phyloP scores from a whole-genome alignment of 2,113 vertebrate genomes.

The Gallinago jamesoni region DNA sequence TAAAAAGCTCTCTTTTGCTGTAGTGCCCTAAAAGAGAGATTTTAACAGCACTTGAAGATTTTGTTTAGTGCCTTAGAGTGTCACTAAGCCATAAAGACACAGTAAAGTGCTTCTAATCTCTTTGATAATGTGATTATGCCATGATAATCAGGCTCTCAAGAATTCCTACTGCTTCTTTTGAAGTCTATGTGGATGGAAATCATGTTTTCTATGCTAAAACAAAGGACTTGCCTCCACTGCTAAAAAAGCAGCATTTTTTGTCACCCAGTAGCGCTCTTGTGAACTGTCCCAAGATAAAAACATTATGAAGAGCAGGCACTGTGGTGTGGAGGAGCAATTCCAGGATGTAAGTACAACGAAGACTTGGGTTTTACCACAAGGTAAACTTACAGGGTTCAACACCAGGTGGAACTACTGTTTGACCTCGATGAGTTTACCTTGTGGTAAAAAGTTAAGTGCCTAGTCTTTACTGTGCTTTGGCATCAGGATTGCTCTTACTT shows the following conservation, averaged over 20 bases:
- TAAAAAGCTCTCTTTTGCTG: neutral
- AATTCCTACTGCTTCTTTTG: conserved; percentile 57
- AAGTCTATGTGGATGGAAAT: conserved; percentile 47
- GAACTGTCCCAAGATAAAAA: conserved; percentile 1
- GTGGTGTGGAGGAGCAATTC: neutral
- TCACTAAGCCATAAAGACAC: conserved; percentile 47
- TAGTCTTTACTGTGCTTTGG: neutral
- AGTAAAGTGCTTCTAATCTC: conserved; percentile 60
- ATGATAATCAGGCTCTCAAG: conserved; percentile 58
- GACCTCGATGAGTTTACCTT: neutral
- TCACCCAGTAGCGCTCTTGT: conserved; percentile 29
- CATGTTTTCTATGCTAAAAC: conserved; percentile 47
- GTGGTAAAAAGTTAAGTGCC: neutral
- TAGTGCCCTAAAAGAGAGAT: neutral
- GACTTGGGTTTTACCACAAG: neutral
- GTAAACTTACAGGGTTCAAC: neutral
- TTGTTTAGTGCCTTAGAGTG: neutral
- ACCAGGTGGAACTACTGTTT: neutral
- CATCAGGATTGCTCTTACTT: neutral
- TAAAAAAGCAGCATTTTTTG: neutral
- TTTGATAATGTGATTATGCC: conserved; percentile 56
- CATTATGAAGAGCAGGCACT: neutral
- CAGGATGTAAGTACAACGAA: neutral
- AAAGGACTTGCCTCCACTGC: conserved; percentile 17
- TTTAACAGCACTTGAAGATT: conserved; percentile 40